phyloP scores from a whole-genome alignment of 2,113 vertebrate genomes.

The Mohoua ochrocephala region DNA sequence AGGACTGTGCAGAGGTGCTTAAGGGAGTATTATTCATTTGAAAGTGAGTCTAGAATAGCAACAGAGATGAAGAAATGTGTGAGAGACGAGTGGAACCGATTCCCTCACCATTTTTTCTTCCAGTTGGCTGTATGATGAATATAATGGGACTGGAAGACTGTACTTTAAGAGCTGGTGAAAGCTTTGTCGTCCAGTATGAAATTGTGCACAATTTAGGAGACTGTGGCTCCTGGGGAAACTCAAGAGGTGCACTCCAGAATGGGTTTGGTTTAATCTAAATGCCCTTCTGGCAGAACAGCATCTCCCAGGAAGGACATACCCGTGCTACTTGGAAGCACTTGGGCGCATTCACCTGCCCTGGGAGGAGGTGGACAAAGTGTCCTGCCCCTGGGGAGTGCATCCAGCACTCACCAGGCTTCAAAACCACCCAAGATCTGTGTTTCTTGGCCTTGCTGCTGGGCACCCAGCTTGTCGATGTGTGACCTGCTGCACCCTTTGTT shows the following conservation, averaged over 20 bases:
- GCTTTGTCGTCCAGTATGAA: background rate
- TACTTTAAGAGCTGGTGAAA: background rate
- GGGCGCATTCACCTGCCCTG: accelerated
- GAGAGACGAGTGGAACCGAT: background rate
- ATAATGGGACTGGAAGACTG: background rate
- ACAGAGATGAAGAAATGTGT: background rate
- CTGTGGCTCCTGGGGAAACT: background rate
- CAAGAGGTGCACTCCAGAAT: background rate
- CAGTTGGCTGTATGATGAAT: background rate
- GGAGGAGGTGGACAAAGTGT: background rate
- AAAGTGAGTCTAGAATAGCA: background rate
- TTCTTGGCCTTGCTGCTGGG: background rate
- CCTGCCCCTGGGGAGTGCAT: background rate
- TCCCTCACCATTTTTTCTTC: background rate
- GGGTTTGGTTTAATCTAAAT: background rate
- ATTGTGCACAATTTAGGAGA: background rate
- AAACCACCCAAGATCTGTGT: background rate
- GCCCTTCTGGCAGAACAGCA: background rate
- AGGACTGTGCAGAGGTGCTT: background rate
- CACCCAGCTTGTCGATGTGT: background rate
- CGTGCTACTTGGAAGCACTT: background rate
- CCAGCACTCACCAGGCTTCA: background rate
- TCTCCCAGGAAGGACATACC: background rate
- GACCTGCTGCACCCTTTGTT: background rate
- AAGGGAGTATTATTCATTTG: background rate